phyloP scores from a whole-genome alignment of 2,797 vertebrate species.

The Iguana delicatissima region DNA sequence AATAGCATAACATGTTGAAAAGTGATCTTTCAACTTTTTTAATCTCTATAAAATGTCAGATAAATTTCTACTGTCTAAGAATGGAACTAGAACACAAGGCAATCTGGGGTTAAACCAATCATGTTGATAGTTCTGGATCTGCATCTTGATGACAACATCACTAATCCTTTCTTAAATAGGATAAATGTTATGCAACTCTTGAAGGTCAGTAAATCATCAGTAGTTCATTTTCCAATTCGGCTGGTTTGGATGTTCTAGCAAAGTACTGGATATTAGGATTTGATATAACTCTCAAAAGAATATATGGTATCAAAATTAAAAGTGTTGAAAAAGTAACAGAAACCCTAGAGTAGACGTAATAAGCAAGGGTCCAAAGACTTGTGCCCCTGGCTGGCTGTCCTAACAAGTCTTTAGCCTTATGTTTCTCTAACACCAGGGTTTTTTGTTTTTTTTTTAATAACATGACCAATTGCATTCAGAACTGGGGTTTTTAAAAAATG shows the following conservation, averaged over 20 bases:
- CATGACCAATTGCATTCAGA: not conserved
- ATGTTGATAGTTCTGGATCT: constrained; percentile 25
- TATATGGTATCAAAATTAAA: not conserved
- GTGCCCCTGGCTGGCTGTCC: not conserved
- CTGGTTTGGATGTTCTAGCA: constrained; percentile 12
- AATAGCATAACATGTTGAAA: not conserved
- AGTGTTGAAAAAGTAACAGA: not conserved
- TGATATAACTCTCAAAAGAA: not conserved
- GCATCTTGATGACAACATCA: constrained; percentile 53
- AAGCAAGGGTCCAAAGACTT: not conserved
- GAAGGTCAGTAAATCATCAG: constrained; percentile 52
- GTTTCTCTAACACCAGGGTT: not conserved
- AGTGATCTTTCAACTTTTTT: not conserved
- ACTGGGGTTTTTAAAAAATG: not conserved
- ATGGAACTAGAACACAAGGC: not conserved
- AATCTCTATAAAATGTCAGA: constrained; percentile 11
- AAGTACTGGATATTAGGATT: not conserved
- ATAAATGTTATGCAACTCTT: constrained; percentile 33
- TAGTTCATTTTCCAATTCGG: constrained; percentile 31
- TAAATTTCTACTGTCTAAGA: not conserved
- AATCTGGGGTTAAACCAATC: constrained; percentile 60
- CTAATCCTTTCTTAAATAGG: constrained; percentile 56
- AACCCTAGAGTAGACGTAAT: too few species aligned
- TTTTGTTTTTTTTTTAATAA: too few species aligned
- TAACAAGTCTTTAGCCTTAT: not conserved